phyloP scores from a whole-genome alignment of 2,797 vertebrate species.

The Spheniscus humboldti region DNA sequence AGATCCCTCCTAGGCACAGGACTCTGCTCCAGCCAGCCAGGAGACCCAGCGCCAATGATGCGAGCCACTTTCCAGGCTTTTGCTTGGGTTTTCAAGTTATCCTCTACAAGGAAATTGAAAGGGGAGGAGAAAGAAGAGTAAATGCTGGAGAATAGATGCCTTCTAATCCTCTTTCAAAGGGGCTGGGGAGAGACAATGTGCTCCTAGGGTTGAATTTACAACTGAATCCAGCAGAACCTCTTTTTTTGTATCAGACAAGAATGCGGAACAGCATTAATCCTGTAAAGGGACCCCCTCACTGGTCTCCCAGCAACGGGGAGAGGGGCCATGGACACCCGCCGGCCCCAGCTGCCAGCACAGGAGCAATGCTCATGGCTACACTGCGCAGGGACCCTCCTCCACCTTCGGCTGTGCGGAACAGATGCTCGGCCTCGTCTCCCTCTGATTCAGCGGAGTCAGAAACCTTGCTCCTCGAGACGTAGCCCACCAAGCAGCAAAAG shows the following conservation, averaged over 20 bases:
- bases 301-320: constrained; percentile 71
- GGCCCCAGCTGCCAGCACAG: neutral
- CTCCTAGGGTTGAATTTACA: constrained; percentile 68
- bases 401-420: fast-evolving
- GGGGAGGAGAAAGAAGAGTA: constrained; percentile 41
- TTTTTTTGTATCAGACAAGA: constrained; percentile 62
- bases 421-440: fast-evolving
- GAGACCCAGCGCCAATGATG: fast-evolving
- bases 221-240: constrained; percentile 64
- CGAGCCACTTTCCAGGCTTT: neutral
- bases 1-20: neutral
- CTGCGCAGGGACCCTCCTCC: fast-evolving
- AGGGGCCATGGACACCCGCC: neutral
- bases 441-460: fast-evolving
- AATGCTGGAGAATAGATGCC: constrained; percentile 34
- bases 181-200: constrained; percentile 63
- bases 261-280: constrained; percentile 75
- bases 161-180: constrained; percentile 73
- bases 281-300: constrained; percentile 8
- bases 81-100: neutral
- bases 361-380: neutral
- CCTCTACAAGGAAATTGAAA: constrained; percentile 17
- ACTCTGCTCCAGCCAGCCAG: neutral
- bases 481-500: neutral
- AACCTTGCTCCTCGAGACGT: fast-evolving